These are phyloP conservation scores for Teleopsis dalmanni DNA, from an alignment of 1,140 invertebrate genomes.

Conservation along the genomic window DNA sequence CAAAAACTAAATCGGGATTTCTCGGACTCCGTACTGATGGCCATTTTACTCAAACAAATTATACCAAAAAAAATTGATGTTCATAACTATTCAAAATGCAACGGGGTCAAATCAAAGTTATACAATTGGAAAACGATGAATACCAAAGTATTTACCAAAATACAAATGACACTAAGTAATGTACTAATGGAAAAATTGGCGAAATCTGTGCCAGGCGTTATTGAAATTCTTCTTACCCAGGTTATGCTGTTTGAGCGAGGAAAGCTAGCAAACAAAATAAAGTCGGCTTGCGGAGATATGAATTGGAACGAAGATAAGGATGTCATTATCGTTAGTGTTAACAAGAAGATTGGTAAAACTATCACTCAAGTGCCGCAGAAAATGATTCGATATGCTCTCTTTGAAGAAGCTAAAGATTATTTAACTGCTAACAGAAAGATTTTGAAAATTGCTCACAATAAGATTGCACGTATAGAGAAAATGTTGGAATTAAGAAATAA, in stretches of 20 bases:
- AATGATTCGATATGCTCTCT: constrained; percentile 49
- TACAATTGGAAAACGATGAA: constrained; percentile 71
- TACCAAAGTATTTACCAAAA: constrained; percentile 58
- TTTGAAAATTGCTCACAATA: constrained; percentile 20
- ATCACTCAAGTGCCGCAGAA: constrained; percentile 46
- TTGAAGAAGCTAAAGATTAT: constrained; percentile 44
- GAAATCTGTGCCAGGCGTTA: constrained; percentile 52
- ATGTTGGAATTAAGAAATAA: too few relatives aligned
- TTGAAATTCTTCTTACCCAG: constrained; percentile 57
- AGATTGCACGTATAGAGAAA: constrained; percentile 49
- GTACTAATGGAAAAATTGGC: constrained; percentile 55
- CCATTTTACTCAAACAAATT: constrained; percentile 63
- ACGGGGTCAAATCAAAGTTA: constrained; percentile 58
- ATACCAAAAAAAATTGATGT: constrained; percentile 65
- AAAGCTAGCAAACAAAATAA: constrained; percentile 28
- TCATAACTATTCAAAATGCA: constrained; percentile 64
- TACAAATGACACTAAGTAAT: constrained; percentile 53
- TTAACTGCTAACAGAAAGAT: constrained; percentile 40
- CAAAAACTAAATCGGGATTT: constrained; percentile 28
- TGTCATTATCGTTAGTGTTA: constrained; percentile 33
- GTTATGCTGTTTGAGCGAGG: constrained; percentile 36
- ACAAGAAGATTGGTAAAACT: constrained; percentile 35
- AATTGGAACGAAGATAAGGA: constrained; percentile 35
- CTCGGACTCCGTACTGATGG: constrained; percentile 61
- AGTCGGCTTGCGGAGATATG: constrained; percentile 23